Evolutionary conservation across 2,888 invertebrate species (phyloP).

Genomic region (Scaptomyza flava): DNA sequence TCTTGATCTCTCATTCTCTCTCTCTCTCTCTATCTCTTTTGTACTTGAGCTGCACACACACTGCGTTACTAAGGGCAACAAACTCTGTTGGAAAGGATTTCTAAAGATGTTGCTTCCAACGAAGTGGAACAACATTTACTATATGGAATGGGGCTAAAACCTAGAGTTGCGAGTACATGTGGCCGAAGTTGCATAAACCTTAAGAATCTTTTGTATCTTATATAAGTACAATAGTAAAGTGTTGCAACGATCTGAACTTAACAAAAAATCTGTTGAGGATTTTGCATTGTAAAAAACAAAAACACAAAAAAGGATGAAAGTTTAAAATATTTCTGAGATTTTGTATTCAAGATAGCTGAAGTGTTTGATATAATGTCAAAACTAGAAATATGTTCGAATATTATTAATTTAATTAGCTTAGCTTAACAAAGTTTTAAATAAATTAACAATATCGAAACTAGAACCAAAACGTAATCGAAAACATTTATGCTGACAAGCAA

Average conservation of each 20-base stretch:
- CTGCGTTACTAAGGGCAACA: constrained; percentile 46
- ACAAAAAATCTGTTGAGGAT: not conserved
- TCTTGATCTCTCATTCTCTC: not conserved
- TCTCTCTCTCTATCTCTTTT: not conserved
- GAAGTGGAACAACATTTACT: constrained; percentile 31
- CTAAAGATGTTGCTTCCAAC: constrained; percentile 25
- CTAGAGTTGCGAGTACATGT: not conserved
- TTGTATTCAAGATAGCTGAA: no score
- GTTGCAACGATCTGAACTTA: not conserved
- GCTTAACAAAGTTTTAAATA: no score
- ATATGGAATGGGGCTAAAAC: not conserved
- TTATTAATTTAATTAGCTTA: no score
- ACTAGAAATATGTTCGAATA: no score
- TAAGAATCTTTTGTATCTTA: not conserved
- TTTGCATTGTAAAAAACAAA: not conserved
- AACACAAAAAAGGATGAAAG: no score
- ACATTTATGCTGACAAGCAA: not conserved
- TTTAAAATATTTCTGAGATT: no score
- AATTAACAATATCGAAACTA: no score
- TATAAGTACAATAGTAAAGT: not conserved
- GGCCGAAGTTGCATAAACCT: not conserved
- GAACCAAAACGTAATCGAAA: not conserved
- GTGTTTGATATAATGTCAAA: no score
- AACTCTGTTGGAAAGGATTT: constrained; percentile 45
- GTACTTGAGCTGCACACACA: constrained; percentile 9